Percentiles rank a stretch among this genome's conserved stretches.
Evolutionary conservation across 2,888 invertebrate species (phyloP).

Genomic region (Amphipyra tragopoginis): DNA sequence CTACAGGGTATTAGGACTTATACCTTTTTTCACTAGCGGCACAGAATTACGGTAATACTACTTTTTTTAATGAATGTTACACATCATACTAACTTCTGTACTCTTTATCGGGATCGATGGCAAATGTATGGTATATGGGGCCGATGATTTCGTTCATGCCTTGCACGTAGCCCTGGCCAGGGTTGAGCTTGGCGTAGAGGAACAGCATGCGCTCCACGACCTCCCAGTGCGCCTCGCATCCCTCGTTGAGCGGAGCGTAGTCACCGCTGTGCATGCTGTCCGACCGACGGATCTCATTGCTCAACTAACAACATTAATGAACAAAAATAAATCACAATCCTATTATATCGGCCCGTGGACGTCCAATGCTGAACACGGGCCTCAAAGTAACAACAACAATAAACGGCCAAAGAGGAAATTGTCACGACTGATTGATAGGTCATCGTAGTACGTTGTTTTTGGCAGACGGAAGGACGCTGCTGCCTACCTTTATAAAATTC

Average conservation of each 20-base stretch:
- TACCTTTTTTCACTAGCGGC: too few relatives aligned
- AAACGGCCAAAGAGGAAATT: too few relatives aligned
- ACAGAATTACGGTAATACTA: too few relatives aligned
- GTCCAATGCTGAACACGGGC: too few relatives aligned
- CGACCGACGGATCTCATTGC: slow-evolving; percentile 91
- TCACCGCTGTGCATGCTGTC: slow-evolving; percentile 90
- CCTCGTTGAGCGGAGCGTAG: slow-evolving; percentile 96
- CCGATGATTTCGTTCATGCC: slow-evolving; percentile 99
- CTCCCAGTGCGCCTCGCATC: slow-evolving; percentile 99
- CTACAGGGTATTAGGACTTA: too few relatives aligned
- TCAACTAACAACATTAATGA: slow-evolving; percentile 90
- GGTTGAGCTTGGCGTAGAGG: slow-evolving; percentile 99
- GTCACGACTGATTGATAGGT: too few relatives aligned
- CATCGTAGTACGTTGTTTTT: too few relatives aligned
- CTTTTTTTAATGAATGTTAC: not conserved
- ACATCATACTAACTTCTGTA: slow-evolving; percentile 88
- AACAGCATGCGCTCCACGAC: slow-evolving; percentile 99
- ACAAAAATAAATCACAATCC: not conserved
- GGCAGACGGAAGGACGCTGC: too few relatives aligned
- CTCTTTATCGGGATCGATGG: slow-evolving; percentile 94
- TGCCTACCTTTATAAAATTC: too few relatives aligned
- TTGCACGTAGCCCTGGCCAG: slow-evolving; percentile 98
- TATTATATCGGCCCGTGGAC: too few relatives aligned
- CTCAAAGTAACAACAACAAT: too few relatives aligned
- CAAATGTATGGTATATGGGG: slow-evolving; percentile 99